Evolutionary conservation across 1,140 invertebrate species (phyloP).

Genomic region (Brachystomella parvula): DNA sequence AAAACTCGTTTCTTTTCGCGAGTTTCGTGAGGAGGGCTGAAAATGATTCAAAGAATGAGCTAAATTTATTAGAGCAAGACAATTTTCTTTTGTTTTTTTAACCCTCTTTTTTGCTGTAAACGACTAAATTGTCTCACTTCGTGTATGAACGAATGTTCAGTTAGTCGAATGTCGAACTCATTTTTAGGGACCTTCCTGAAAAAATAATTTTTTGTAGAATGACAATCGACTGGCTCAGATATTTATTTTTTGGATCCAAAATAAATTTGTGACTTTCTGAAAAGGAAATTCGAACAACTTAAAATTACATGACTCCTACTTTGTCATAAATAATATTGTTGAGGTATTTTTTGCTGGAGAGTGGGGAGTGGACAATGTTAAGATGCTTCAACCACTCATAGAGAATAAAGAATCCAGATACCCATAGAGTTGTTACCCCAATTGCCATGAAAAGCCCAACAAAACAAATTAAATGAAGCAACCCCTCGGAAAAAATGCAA

Average conservation of each 20-base stretch:
- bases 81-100: no score
- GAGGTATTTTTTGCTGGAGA: background rate
- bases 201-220: background rate
- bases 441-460: slow-evolving; percentile 10
- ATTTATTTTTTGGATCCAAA: no score
- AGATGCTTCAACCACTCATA: slow-evolving; percentile 5
- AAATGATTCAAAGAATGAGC: no score
- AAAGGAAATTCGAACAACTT: no score
- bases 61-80: no score
- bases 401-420: slow-evolving; percentile 9
- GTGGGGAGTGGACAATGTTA: background rate
- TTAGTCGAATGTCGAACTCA: background rate
- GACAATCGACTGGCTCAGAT: background rate
- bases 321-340: slow-evolving; percentile 2
- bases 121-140: no score
- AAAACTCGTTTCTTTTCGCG: no score
- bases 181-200: background rate
- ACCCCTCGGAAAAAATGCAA: background rate
- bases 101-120: no score
- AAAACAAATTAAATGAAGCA: slow-evolving; percentile 11
- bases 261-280: no score
- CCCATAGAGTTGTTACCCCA: background rate
- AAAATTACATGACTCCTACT: slow-evolving; percentile 6
- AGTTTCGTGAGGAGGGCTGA: no score
- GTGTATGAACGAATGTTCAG: no score